These are phyloP conservation scores for Naja naja DNA, from an alignment of 2,113 vertebrate genomes.

Conservation along the genomic window DNA sequence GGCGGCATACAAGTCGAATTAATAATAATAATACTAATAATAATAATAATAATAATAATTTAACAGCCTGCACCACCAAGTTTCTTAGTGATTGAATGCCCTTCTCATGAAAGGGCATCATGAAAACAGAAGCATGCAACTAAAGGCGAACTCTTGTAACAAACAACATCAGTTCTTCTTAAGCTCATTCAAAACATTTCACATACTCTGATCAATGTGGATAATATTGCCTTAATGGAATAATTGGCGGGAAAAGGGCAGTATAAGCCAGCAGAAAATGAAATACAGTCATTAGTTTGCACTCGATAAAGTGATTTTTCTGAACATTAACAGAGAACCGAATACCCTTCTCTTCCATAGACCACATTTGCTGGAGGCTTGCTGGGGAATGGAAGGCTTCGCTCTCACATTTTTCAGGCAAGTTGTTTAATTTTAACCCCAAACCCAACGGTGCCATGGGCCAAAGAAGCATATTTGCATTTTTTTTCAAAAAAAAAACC, in stretches of 20 bases:
- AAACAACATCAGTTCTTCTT: not conserved
- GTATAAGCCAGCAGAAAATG: not conserved
- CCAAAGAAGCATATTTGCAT: conserved; percentile 41
- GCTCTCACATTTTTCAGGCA: conserved; percentile 33
- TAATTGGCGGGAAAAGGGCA: not conserved
- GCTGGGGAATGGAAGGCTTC: not conserved
- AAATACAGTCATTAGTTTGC: not conserved
- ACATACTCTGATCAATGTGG: not conserved
- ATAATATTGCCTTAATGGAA: not conserved
- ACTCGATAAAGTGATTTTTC: not conserved
- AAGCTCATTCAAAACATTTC: not conserved
- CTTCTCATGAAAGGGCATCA: not conserved
- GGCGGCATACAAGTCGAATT: too few relatives aligned
- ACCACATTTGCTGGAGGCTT: not conserved
- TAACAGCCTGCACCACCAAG: too few relatives aligned
- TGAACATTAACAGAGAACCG: not conserved
- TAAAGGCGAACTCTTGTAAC: not conserved
- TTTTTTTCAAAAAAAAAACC: conserved; percentile 23
- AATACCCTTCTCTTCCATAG: not conserved
- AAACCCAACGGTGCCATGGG: conserved; percentile 8
- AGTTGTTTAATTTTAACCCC: conserved; percentile 43
- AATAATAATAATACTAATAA: too few relatives aligned
- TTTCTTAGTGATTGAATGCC: not conserved
- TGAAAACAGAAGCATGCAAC: not conserved
- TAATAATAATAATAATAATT: too few relatives aligned